phyloP scores from a whole-genome alignment of 2,888 invertebrate species.

The Epinotia bilunana region DNA sequence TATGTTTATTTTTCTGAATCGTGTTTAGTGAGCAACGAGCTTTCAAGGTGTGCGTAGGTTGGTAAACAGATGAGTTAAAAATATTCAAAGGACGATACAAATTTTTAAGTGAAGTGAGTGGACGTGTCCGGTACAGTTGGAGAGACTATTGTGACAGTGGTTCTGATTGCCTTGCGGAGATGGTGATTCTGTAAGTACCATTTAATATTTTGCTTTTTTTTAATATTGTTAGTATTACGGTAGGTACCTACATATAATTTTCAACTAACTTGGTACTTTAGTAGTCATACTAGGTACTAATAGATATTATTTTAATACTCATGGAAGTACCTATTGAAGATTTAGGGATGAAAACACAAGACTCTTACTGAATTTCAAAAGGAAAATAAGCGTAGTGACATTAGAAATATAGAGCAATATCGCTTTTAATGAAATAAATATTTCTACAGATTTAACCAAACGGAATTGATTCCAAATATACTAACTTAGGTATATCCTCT shows the following conservation, averaged over 20 bases:
- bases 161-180: conserved; percentile 64
- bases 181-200: conserved; percentile 81
- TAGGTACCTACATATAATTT: neutral
- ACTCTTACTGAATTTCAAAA: no score
- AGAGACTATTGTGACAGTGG: conserved; percentile 62
- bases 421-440: no score
- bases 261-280: neutral
- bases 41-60: conserved; percentile 59
- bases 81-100: conserved; percentile 22
- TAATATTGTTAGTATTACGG: neutral
- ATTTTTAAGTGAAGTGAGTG: conserved; percentile 61
- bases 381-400: neutral
- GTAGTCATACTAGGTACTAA: neutral
- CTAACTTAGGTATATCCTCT: no score
- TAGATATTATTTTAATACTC: no score
- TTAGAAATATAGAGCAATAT: neutral
- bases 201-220: conserved; percentile 17
- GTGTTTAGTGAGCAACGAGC: conserved; percentile 78
- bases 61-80: conserved; percentile 29
- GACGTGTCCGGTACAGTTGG: conserved; percentile 47
- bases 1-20: conserved; percentile 81
- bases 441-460: no score
- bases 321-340: no score
- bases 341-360: no score
- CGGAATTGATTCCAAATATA: no score